Evolutionary conservation across 2,888 invertebrate genomes (phyloP).

Genomic region (Mactromeris polynyma): DNA sequence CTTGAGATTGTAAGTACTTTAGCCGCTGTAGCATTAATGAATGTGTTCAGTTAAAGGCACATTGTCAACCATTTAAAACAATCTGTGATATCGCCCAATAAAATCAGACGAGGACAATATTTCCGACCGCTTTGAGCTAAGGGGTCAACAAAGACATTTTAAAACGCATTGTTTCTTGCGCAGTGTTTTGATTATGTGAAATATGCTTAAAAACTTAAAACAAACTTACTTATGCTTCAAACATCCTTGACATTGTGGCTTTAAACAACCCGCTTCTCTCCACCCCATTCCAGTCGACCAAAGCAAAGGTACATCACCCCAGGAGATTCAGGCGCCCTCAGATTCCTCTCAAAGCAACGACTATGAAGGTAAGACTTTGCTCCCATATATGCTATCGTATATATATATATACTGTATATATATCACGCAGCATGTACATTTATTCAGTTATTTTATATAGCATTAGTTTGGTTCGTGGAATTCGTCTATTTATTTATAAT

Average conservation of each 20-base stretch:
- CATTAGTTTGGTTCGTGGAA: not conserved
- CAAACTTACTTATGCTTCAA: too few species aligned
- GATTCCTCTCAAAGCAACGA: constrained; percentile 59
- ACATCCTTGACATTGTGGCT: constrained; percentile 5
- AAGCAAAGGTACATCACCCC: constrained; percentile 55
- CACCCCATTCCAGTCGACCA: constrained; percentile 47
- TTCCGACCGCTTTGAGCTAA: too few species aligned
- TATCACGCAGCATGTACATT: not conserved
- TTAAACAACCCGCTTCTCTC: constrained; percentile 20
- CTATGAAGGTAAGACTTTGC: constrained; percentile 63
- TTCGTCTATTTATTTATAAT: too few species aligned
- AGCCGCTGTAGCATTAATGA: not conserved
- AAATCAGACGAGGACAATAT: too few species aligned
- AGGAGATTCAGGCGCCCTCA: constrained; percentile 43
- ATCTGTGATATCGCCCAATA: too few species aligned
- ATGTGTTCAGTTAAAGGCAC: not conserved
- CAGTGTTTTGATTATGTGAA: too few species aligned
- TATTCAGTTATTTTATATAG: not conserved
- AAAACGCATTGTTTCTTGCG: too few species aligned
- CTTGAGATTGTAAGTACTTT: not conserved
- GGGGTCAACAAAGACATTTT: too few species aligned
- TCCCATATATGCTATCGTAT: too few species aligned
- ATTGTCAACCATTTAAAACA: not conserved
- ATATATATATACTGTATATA: not conserved
- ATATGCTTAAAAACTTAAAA: too few species aligned